phyloP scores from a whole-genome alignment of 1,140 invertebrate genomes.

The Euglossa dilemma region DNA sequence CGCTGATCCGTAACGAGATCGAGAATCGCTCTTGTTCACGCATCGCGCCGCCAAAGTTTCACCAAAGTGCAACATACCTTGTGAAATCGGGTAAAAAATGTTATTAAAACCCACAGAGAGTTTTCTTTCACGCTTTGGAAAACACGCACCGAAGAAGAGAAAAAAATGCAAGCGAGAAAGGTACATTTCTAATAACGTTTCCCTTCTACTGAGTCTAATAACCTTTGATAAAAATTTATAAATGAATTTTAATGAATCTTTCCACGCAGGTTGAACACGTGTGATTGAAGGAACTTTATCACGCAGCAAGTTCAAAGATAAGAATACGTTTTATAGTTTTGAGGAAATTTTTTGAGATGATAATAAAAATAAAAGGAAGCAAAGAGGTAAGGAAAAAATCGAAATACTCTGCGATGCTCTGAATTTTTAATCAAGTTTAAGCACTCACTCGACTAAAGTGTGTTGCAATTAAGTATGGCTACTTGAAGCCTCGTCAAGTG shows the following conservation, averaged over 20 bases:
- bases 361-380: background rate
- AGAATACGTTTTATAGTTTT: background rate
- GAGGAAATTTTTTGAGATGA: no score
- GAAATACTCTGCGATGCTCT: background rate
- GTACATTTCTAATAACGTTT: background rate
- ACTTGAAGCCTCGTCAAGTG: no score
- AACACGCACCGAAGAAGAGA: background rate
- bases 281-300: no score
- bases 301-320: background rate
- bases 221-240: background rate
- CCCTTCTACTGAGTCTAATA: constrained; percentile 34
- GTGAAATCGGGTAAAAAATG: constrained; percentile 30
- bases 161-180: background rate
- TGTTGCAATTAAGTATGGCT: background rate
- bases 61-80: background rate
- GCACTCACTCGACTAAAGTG: background rate
- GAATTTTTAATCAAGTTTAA: background rate
- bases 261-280: background rate
- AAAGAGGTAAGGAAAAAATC: no score
- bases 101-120: background rate
- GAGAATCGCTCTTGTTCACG: constrained; percentile 21
- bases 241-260: constrained; percentile 12
- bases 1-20: constrained; percentile 38
- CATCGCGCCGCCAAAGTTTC: constrained; percentile 8
- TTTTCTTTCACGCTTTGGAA: constrained; percentile 15